Base-by-base conservation (phyloP, 1,140 invertebrate genomes). In the Aplysia californica region DNA sequence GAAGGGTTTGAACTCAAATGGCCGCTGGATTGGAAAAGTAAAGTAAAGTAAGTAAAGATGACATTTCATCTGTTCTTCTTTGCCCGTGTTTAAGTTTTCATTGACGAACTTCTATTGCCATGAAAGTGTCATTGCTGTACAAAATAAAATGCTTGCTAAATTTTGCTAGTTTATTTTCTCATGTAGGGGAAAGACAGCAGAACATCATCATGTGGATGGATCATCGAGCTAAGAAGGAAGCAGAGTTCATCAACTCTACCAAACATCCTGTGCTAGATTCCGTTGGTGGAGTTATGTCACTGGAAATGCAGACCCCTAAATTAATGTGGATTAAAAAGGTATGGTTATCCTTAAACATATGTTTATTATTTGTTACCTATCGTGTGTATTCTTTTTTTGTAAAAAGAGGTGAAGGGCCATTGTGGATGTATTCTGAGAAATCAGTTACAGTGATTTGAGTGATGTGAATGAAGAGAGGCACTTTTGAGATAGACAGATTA, bases 151-250 rank as follows among this genome's bases (percentile, higher is more conserved):
- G 33, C 23, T 10, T 0, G 58, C 3, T 15, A 29, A 44, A 21
- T 35, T 35, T 15, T 50, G 44, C 44, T 50, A 50, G 10, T 50
- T 50, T 50, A 50, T 50, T 50, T 50, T 15, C 44, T 50, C 44
- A 15, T 50, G 36, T 79, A 93, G 93, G 92, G 10, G 89, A 92
- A 50, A 85, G 92, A 84, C 91, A 94, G 61, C 94, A 95, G 87
- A 97, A 99, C 89, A 92, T 99, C 33, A 95, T 99, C 39, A 93
- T 98, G 89, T 99, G 97, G 97, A 95, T 98, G 96, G 97, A 99
- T 88, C 97, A 99, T 86, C 91, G 97, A 82, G 97, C 97, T 2
- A 90, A 92, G 26, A 87, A 92, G 59, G 95, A 98, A 91, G 95
- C 96, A 0, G 92, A 93, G 23, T 90, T 92, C 26, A 98, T 99